Base-by-base conservation (phyloP, 2,797 vertebrate genomes). In the Sciurus carolinensis region DNA sequence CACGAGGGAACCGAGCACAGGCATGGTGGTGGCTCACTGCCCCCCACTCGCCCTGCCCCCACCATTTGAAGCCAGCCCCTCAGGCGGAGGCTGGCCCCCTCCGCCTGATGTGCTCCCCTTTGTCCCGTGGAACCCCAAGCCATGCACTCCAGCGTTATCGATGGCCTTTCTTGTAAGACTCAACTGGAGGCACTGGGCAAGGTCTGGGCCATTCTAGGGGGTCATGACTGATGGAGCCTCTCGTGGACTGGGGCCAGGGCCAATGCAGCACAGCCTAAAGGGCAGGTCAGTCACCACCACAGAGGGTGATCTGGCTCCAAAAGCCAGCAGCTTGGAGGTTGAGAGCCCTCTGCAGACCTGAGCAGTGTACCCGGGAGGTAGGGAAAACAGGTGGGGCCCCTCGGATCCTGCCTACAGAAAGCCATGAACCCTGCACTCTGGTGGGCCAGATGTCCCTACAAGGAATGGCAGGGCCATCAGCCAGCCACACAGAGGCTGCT, bases 141-240 rank as follows among this genome's bases (percentile, higher is more conserved):
- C 36, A 7, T 0, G 2, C 36, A 15, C 4, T 30, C 3, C 22
- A n/a, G 0, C 1, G 10, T n/a, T 8, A 30, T 13, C 33, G 33
- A 67, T 36, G 17, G 10, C 18, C 39, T 50, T 26, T 39, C 57
- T 22, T 54, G 26, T 7, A 44, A 22, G 8, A 33, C 66, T 87
- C 28, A 4, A 11, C 3, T 64, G n/a, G 20, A 26, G 30, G 9
- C 39, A 39, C 2, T 5, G 26, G 13, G 64, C 1, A 18, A 3
- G 2, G 7, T 30, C 54, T 69, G 85, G 36, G 36, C 44, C 39
- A n/a, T 44, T 39, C 47, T 8, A 44, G 47, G 57, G 20, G 44
- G 52, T 3, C 28, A 1, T 8, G 39, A 36, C 15, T 11, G 54
- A 57, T 22, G n/a, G 50, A 39, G 44, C 12, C 30, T n/a, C 15